phyloP scores from a whole-genome alignment of 2,797 vertebrate species.

The Channallabes apus region DNA sequence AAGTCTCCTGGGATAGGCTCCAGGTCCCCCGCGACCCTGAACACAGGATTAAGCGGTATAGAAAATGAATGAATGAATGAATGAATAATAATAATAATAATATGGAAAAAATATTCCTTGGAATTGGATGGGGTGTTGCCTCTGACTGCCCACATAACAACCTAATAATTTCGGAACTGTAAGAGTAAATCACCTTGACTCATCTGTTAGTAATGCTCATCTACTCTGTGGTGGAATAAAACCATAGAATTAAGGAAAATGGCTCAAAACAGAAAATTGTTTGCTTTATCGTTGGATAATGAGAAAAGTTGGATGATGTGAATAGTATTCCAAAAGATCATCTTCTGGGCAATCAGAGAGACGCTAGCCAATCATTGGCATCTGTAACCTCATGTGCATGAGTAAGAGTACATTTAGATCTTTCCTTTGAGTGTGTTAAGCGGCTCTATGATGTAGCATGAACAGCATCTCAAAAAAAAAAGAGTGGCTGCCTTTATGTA shows the following conservation, averaged over 20 bases:
- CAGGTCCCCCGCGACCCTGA: no score
- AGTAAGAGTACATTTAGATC: neutral
- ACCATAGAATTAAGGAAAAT: neutral
- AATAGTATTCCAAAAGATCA: neutral
- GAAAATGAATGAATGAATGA: no score
- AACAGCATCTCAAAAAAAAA: neutral
- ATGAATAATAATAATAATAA: no score
- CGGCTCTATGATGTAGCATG: neutral
- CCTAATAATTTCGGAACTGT: conserved; percentile 44
- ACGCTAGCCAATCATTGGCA: neutral
- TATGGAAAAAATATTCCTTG: no score
- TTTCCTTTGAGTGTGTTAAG: neutral
- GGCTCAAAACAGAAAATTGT: neutral
- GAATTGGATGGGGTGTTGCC: conserved; percentile 4
- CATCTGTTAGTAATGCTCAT: conserved; percentile 7
- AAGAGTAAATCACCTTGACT: conserved; percentile 51
- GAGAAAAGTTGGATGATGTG: neutral
- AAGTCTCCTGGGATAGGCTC: no score
- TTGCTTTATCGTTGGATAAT: neutral
- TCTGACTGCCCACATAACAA: neutral
- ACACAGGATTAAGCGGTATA: no score
- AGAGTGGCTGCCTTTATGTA: neutral
- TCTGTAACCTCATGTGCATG: neutral
- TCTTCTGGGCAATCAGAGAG: neutral
- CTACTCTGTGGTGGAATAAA: conserved; percentile 3